These are phyloP conservation scores for Chelonoidis abingdonii DNA, from an alignment of 2,113 vertebrate species.

Conservation along the genomic window DNA sequence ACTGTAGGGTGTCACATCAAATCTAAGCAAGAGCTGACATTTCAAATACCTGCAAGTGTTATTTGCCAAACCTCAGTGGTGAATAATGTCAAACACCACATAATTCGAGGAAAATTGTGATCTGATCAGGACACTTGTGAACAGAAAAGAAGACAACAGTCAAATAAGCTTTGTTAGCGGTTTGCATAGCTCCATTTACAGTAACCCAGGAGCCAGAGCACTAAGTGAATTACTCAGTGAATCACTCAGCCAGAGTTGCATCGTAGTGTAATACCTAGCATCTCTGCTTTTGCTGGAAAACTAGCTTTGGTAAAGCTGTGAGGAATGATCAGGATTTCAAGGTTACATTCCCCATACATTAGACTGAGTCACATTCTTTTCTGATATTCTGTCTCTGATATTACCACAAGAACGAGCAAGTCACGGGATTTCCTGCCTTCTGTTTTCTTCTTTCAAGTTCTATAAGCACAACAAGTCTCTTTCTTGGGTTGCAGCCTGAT, in stretches of 20 bases:
- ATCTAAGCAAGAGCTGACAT: background rate
- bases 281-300: background rate
- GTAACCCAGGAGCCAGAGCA: background rate
- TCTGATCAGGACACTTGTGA: background rate
- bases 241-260: background rate
- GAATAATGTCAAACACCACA: background rate
- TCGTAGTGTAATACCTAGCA: background rate
- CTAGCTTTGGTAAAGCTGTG: background rate
- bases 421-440: constrained; percentile 63
- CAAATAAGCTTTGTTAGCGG: background rate
- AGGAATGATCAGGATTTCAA: background rate
- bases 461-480: background rate
- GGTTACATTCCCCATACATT: background rate
- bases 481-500: constrained; percentile 9
- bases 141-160: background rate
- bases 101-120: background rate
- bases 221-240: background rate
- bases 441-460: constrained; percentile 23
- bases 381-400: background rate
- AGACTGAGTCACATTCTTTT: background rate
- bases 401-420: background rate
- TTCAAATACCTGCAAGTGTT: background rate
- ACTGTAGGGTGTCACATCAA: background rate
- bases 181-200: accelerated
- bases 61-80: background rate